Percentiles rank a stretch among this genome's conserved stretches.
These are phyloP conservation scores for Pagetopsis macropterus DNA, from an alignment of 2,797 vertebrate genomes.

Conservation along the genomic window DNA sequence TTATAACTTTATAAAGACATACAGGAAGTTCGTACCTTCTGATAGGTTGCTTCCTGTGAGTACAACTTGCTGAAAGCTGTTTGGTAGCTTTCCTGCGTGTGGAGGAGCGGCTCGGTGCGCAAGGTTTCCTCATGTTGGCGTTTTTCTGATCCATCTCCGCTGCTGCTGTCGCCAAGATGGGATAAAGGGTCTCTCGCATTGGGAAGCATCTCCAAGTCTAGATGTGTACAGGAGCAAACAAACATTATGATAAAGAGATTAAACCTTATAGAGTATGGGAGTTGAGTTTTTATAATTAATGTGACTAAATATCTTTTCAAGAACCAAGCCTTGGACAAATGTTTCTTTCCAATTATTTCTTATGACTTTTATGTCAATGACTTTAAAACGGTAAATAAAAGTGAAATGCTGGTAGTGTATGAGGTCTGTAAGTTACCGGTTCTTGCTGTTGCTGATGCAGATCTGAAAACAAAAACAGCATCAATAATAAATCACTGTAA, in stretches of 20 bases:
- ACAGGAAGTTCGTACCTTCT: background rate
- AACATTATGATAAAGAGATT: background rate
- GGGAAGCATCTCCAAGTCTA: conserved; percentile 28
- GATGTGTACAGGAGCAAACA: conserved; percentile 19
- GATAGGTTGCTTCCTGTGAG: too few species aligned
- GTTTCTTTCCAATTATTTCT: background rate
- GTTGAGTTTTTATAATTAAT: background rate
- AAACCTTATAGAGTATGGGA: background rate
- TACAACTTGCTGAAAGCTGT: background rate
- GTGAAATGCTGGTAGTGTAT: background rate
- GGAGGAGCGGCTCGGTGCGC: background rate
- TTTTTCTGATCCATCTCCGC: background rate
- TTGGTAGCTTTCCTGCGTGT: conserved; percentile 12
- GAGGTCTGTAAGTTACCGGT: conserved; percentile 33
- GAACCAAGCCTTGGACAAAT: background rate
- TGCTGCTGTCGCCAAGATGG: background rate
- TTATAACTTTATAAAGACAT: background rate
- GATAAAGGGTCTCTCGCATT: conserved; percentile 29
- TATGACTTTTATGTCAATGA: too few species aligned
- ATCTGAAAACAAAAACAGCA: conserved; percentile 31
- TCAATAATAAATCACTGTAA: background rate
- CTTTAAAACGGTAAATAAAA: background rate
- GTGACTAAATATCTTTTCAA: background rate
- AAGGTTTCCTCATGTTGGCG: background rate
- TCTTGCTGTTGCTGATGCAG: background rate